phyloP scores from a whole-genome alignment of 2,113 vertebrate species.

The Orycteropus afer region DNA sequence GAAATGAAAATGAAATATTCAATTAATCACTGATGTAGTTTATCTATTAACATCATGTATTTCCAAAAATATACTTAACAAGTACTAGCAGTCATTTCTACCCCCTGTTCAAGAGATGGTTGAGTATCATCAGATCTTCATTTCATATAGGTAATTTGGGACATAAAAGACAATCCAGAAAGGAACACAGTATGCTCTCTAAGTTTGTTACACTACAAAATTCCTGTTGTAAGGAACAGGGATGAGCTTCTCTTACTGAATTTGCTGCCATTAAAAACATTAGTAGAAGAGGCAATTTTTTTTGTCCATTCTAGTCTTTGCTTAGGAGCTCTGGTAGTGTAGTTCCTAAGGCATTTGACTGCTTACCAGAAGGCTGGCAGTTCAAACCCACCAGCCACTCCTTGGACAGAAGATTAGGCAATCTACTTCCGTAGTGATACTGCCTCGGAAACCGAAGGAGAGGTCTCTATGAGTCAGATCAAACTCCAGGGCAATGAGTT shows the following conservation, averaged over 20 bases:
- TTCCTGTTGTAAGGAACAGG: neutral
- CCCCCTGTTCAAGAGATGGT: neutral
- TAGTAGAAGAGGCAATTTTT: neutral
- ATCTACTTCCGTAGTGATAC: too few species aligned
- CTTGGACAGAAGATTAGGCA: too few species aligned
- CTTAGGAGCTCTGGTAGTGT: too few species aligned
- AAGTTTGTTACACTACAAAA: neutral
- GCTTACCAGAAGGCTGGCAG: too few species aligned
- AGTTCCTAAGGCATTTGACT: too few species aligned
- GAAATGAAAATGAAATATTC: neutral
- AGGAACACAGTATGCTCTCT: neutral
- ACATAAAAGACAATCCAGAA: neutral
- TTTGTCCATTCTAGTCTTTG: neutral
- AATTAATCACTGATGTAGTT: neutral
- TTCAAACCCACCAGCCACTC: too few species aligned
- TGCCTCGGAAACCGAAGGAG: too few species aligned
- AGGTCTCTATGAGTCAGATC: too few species aligned
- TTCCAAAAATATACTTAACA: neutral
- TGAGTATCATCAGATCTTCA: neutral
- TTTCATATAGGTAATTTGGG: neutral
- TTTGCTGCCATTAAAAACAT: constrained; percentile 25
- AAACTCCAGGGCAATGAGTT: too few species aligned
- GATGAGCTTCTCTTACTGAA: constrained; percentile 28
- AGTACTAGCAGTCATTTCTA: neutral
- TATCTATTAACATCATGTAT: neutral